A percentile compares a stretch with the other conserved stretches of the same genome.
Evolutionary conservation across 2,888 invertebrate species (phyloP).

Genomic region (Ametastegia equiseti): DNA sequence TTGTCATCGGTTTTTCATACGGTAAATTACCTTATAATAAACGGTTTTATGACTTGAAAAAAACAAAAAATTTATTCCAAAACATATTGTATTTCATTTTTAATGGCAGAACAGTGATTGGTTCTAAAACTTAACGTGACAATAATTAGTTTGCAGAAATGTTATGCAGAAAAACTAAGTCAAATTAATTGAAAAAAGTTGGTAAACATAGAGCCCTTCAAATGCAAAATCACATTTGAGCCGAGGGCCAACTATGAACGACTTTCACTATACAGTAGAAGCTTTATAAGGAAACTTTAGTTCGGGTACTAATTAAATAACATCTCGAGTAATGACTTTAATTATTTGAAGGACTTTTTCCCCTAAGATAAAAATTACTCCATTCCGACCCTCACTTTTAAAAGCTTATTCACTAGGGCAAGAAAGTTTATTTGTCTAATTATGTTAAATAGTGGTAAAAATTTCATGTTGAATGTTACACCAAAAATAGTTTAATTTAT

Average conservation of each 20-base stretch:
- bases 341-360: background rate
- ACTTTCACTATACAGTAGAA: background rate
- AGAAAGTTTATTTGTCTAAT: background rate
- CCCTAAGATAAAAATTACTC: background rate
- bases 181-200: slow-evolving; percentile 11
- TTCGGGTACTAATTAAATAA: slow-evolving; percentile 15
- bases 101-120: background rate
- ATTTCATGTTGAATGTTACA: no score
- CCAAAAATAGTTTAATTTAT: no score
- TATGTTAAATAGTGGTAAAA: no score
- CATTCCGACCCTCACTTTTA: background rate
- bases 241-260: slow-evolving; percentile 1
- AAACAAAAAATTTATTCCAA: no score
- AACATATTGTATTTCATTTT: no score
- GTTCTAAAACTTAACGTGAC: background rate
- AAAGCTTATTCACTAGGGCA: background rate
- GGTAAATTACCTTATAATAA: no score
- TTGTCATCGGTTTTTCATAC: no score
- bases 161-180: background rate
- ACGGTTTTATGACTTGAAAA: background rate
- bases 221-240: slow-evolving; percentile 14
- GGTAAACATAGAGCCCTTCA: background rate
- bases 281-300: slow-evolving; percentile 2
- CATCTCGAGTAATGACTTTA: background rate
- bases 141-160: background rate